Percentiles rank a stretch among this genome's conserved stretches.
Conservation (phyloP, 1,140 invertebrate species). For the Pararge aegeria region DNA sequence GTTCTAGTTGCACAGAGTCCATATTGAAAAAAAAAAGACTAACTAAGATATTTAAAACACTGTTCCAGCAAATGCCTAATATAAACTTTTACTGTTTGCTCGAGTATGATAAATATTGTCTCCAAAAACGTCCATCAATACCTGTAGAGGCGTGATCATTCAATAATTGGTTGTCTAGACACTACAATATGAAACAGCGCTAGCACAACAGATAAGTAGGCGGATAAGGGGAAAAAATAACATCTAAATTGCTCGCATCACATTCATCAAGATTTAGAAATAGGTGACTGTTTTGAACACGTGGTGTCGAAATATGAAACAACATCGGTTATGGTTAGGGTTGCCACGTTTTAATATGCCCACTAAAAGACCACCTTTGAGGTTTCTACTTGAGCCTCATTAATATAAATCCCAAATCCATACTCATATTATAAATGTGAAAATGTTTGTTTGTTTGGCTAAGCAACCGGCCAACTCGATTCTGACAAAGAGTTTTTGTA, state of each 20-base stretch:
- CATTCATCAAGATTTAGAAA: slow-evolving; percentile 15
- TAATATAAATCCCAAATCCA: no score
- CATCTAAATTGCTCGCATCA: slow-evolving; percentile 1
- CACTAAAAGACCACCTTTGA: no score
- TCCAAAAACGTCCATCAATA: background rate
- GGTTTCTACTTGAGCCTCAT: no score
- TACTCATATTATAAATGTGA: no score
- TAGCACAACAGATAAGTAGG: background rate
- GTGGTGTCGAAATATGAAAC: slow-evolving; percentile 12
- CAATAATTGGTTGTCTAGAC: background rate
- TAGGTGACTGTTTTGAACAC: background rate
- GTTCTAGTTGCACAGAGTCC: no score
- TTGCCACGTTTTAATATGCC: background rate
- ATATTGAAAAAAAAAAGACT: no score
- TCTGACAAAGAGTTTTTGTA: no score
- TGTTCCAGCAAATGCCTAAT: no score
- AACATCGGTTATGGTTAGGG: slow-evolving; percentile 3
- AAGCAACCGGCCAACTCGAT: no score
- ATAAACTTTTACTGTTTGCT: background rate
- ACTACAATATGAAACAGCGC: background rate
- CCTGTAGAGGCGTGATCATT: background rate
- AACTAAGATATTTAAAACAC: no score
- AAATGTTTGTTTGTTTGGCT: no score
- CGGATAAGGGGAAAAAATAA: slow-evolving; percentile 7
- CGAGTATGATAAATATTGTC: background rate